phyloP scores from a whole-genome alignment of 2,113 vertebrate genomes.

The Sisor rabdophorus region DNA sequence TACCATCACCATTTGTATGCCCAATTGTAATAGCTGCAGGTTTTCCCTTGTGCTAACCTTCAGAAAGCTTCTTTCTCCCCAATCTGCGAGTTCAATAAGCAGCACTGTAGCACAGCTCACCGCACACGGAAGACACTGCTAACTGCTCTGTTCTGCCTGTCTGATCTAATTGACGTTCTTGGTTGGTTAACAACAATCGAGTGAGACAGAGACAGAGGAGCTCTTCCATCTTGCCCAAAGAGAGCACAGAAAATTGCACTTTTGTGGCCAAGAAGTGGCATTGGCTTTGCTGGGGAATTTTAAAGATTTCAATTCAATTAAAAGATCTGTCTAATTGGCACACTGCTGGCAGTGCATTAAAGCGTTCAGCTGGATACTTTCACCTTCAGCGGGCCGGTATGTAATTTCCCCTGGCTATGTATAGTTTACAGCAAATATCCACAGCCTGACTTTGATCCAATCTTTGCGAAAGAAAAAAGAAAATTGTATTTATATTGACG shows the following conservation, averaged over 20 bases:
- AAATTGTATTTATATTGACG: neutral
- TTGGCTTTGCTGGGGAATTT: neutral
- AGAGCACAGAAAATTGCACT: slow-evolving; percentile 11
- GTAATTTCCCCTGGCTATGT: slow-evolving; percentile 1
- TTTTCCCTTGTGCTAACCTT: slow-evolving; percentile 1
- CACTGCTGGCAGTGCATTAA: slow-evolving; percentile 7
- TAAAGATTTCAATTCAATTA: neutral
- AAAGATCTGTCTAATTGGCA: neutral
- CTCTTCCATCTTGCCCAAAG: slow-evolving; percentile 2
- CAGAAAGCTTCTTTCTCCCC: neutral
- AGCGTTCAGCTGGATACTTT: neutral
- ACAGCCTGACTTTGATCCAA: neutral
- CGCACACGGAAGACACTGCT: slow-evolving; percentile 18
- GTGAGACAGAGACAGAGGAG: slow-evolving; percentile 28
- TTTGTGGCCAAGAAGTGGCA: neutral
- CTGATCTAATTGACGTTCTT: slow-evolving; percentile 32
- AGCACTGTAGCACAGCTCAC: slow-evolving; percentile 8
- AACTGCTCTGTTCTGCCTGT: slow-evolving; percentile 31
- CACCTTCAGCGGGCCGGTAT: neutral
- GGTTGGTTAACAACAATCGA: slow-evolving; percentile 33
- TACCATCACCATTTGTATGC: neutral
- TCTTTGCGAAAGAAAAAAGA: neutral
- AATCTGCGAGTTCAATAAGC: neutral
- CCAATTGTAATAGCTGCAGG: neutral
- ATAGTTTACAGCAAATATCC: neutral